Evolutionary conservation across 2,797 vertebrate species (phyloP).

Genomic region (Eleutherodactylus coqui): DNA sequence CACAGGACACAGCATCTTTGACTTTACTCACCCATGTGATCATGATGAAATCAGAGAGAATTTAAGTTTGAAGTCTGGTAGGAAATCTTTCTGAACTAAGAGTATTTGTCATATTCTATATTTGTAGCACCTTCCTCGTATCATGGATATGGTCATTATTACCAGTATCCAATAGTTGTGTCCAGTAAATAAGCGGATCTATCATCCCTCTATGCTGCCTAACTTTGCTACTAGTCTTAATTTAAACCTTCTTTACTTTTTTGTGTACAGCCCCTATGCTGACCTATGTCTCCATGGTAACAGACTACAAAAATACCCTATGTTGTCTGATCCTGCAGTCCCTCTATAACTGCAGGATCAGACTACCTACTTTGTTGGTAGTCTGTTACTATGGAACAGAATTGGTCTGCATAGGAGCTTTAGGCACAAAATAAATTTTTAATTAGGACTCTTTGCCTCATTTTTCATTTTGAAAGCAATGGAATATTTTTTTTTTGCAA

Average conservation of each 20-base stretch:
- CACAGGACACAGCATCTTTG: constrained; percentile 98
- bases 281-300: not conserved
- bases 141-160: not conserved
- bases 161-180: not conserved
- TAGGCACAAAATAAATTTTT: no score
- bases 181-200: not conserved
- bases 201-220: no score
- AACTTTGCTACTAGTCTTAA: no score
- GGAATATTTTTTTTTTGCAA: no score
- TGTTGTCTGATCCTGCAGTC: no score
- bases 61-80: constrained; percentile 88
- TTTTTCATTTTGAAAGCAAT: no score
- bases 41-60: constrained; percentile 98
- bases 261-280: no score
- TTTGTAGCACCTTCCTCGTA: not conserved
- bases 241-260: no score
- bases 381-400: not conserved
- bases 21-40: constrained; percentile 98
- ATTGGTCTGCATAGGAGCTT: not conserved
- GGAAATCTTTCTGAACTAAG: constrained; percentile 21
- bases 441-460: no score
- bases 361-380: not conserved
- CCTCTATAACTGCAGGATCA: not conserved
- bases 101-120: not conserved
- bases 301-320: not conserved